Base-by-base conservation (phyloP, 2,888 invertebrate genomes). In the Amphipyra tragopoginis region DNA sequence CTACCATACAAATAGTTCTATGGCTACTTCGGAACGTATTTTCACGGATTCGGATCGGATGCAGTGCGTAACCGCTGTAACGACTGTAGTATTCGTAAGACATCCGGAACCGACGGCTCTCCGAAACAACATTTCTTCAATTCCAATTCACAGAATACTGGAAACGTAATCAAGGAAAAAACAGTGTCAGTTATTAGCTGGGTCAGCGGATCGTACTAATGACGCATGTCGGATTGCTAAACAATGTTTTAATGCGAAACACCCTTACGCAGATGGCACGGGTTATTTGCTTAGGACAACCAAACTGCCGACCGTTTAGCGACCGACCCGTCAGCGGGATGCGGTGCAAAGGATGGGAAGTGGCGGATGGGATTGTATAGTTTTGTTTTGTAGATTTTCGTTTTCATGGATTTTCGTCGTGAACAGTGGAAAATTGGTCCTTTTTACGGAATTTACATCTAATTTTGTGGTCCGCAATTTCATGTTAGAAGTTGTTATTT, bases 211-310 rank as follows among this genome's bases (percentile, higher is more conserved):
- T 87, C 85, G 82, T 58, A 65, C 82, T 91, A 93, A 93, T 91
- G 93, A 91, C 90, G 87, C 89, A 88, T 88, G 91, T 88, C 87
- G 88, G 88, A 87, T 85, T 83, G 75, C 88, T 88, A 90, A 92
- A 93, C 93, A 93, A 93, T 90, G 92, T 90, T 92, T 91, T 92
- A 92, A 93, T 92, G 93, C 80, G 83, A 87, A 89, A 88, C 91
- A 86, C 91, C 90, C 89, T 92, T 91, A 90, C 92, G 85, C 90
- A 88, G 90, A 89, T 88, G 90, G 88, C 78, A 75, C 83, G 81
- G 84, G 86, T 90, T 93, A 93, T 94, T 94, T 94, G 93, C 92
- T 94, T 93, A 93, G 94, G 94, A 91, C 92, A 83, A 86, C 89
- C 89, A 90, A 92, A 93, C 93, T 89, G 93, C 88, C 86, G 85